phyloP scores from a whole-genome alignment of 2,888 invertebrate genomes.

The Cheilosia vernalis region DNA sequence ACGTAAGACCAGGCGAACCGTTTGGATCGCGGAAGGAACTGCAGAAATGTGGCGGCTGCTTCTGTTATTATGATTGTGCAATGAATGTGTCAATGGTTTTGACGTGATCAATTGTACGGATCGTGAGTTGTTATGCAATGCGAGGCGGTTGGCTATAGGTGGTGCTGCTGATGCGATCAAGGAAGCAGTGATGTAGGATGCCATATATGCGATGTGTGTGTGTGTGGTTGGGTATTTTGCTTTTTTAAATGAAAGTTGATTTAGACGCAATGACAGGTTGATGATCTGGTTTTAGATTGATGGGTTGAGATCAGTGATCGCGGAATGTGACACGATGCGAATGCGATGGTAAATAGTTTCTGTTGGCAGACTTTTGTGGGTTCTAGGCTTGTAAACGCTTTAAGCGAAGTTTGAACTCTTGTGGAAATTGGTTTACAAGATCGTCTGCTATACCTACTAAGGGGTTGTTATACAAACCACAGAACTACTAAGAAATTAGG shows the following conservation, averaged over 20 bases:
- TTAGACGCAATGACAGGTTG: constrained; percentile 62
- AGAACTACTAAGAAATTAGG: too few relatives aligned
- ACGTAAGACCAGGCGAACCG: constrained; percentile 5
- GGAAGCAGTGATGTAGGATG: constrained; percentile 68
- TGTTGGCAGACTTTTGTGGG: not conserved
- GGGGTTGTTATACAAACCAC: too few relatives aligned
- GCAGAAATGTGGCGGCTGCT: constrained; percentile 53
- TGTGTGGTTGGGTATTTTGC: constrained; percentile 16
- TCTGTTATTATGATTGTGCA: constrained; percentile 73
- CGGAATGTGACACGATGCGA: not conserved
- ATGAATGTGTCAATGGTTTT: constrained; percentile 74
- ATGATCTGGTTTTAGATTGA: constrained; percentile 69
- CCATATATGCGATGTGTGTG: constrained; percentile 60
- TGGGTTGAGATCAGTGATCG: constrained; percentile 52
- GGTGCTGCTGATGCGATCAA: constrained; percentile 54
- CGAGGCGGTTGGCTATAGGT: constrained; percentile 24
- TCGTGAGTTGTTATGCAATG: constrained; percentile 67
- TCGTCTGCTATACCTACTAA: too few relatives aligned
- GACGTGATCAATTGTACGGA: constrained; percentile 73
- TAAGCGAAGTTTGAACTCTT: too few relatives aligned
- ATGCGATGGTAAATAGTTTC: not conserved
- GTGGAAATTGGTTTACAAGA: too few relatives aligned
- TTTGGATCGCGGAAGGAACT: constrained; percentile 72
- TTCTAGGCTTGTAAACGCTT: too few relatives aligned
- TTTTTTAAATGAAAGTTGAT: constrained; percentile 51